phyloP scores from a whole-genome alignment of 2,113 vertebrate species.

The Excalfactoria chinensis region DNA sequence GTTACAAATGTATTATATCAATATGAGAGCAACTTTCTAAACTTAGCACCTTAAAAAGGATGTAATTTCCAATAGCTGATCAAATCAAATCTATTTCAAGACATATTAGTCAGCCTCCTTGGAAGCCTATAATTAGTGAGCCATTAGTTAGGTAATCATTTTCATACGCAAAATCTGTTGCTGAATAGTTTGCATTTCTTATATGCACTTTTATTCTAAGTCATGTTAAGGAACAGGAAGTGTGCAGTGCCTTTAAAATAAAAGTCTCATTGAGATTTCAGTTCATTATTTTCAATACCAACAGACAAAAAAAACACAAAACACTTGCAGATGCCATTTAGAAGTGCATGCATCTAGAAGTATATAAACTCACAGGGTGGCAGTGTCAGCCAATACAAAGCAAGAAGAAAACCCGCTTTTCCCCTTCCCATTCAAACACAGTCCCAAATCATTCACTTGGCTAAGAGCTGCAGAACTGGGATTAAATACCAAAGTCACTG shows the following conservation, averaged over 20 bases:
- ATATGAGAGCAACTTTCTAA: constrained; percentile 5
- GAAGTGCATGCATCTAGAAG: background rate
- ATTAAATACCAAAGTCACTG: background rate
- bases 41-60: background rate
- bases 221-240: background rate
- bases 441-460: background rate
- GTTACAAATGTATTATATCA: background rate
- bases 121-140: constrained; percentile 43
- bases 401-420: background rate
- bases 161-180: constrained; percentile 11
- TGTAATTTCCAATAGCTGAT: constrained; percentile 47
- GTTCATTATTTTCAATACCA: background rate
- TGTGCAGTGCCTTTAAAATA: background rate
- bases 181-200: constrained; percentile 7
- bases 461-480: background rate
- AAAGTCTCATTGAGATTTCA: background rate
- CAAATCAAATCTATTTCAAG: constrained; percentile 58
- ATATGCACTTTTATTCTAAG: background rate
- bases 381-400: background rate
- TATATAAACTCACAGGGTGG: background rate
- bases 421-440: background rate
- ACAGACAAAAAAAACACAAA: background rate
- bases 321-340: background rate
- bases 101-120: constrained; percentile 39
- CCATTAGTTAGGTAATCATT: constrained; percentile 37